These are phyloP conservation scores for Gopherus evgoodei DNA, from an alignment of 2,113 vertebrate genomes.

Conservation along the genomic window DNA sequence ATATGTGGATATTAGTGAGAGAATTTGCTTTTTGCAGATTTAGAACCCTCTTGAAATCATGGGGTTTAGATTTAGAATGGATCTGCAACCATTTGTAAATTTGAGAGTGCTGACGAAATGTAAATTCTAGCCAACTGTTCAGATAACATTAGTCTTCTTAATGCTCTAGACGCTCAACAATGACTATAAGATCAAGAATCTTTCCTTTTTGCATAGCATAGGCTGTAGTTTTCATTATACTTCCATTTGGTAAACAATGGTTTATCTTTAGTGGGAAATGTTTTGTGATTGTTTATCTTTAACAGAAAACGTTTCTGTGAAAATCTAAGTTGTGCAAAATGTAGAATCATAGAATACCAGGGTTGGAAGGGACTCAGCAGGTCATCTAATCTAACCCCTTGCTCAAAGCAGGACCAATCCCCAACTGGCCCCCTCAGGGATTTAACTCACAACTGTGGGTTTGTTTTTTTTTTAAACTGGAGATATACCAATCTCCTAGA, in stretches of 20 bases:
- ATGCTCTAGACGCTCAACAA: conserved; percentile 26
- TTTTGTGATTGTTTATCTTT: background rate
- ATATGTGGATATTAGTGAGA: background rate
- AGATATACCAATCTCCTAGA: too few species aligned
- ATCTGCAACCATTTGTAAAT: background rate
- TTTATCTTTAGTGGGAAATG: background rate
- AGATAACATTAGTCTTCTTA: conserved; percentile 16
- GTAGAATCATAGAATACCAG: too few species aligned
- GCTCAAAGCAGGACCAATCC: too few species aligned
- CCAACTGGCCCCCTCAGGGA: too few species aligned
- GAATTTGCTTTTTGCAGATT: background rate
- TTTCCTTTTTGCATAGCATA: background rate
- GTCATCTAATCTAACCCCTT: too few species aligned
- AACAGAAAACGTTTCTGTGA: background rate
- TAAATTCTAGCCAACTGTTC: background rate
- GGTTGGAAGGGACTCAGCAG: too few species aligned
- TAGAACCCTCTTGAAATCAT: background rate
- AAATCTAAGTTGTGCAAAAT: background rate
- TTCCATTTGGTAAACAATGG: background rate
- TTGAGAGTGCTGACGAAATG: background rate
- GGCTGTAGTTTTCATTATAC: background rate
- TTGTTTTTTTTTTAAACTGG: too few species aligned
- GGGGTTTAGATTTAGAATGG: background rate
- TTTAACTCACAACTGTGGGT: too few species aligned
- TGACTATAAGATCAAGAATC: conserved; percentile 33